Base-by-base conservation (phyloP, 1,140 invertebrate species). In the Zaprionus capensis region DNA sequence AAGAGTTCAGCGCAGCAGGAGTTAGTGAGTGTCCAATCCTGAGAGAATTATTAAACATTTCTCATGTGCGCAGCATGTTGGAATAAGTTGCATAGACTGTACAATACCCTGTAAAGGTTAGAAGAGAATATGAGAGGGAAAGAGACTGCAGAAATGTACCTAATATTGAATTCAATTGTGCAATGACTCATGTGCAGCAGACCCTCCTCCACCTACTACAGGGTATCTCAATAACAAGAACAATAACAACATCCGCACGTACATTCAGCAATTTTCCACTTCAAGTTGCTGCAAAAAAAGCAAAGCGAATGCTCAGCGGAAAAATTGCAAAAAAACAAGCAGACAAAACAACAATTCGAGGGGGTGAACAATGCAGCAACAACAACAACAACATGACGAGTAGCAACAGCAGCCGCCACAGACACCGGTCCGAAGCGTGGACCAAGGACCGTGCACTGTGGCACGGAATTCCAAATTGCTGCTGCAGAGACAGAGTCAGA, bases 201-300 rank as follows among this genome's bases (percentile, higher is more conserved):
- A 46, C 51, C 22, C 5, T 12, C 17, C 38, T 34, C 12, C 11
- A n/a, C 4, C 20, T 57, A 57, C 34, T 63, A 15, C 44, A 14
- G 58, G 67, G 58, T 75, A 64, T 57, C 12, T 41, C 31, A 20
- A 22, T 31, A 22, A 31, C n/a, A 62, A 62, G 22, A 55, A 22
- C 51, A 62, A 41, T 28, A 67, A 46, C 58, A 68, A 69, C 56
- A 36, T 55, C 41, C 51, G 38, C 59, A 38, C 57, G 59, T 78
- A 36, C 66, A 76, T 80, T 79, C 78, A 79, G 76, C 75, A 91
- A 91, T 91, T 91, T 91, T 91, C 85, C 76, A 91, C 90, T 90
- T 87, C 78, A 87, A 76, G 81, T 75, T 85, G 71, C 86, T 69
- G 64, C 41, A 46, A 46, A 9, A 20, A 70, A 78, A 75, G 49